Base-by-base conservation (phyloP, 2,888 invertebrate genomes). In the Eremobia ochroleuca region DNA sequence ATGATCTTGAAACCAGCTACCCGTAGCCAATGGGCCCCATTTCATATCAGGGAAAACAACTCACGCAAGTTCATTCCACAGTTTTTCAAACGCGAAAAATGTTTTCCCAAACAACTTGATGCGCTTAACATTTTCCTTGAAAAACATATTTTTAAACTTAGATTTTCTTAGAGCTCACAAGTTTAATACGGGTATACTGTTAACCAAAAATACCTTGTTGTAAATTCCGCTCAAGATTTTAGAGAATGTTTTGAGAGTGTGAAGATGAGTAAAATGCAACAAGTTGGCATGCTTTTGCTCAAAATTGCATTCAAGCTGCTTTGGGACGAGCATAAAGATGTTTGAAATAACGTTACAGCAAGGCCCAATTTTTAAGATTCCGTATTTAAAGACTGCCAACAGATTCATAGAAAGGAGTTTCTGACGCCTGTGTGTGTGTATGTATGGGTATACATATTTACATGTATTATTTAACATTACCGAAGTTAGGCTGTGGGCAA, bases 201-300 rank as follows among this genome's bases (percentile, higher is more conserved):
- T 61, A 62, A 55, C 34, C 31, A 40, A 67, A 67, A 80, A 67
- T 52, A 34, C n/a, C n/a, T 67, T 28, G 28, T 69, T 79, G 59
- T 55, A 66, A 55, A 66, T 73, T 31, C 28, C 15, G 43, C 31
- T 73, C n/a, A 31, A 61, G 55, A 61, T 67, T 66, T 46, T 74
- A 55, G 11, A 81, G 66, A 66, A 70, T 70, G 46, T 61, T 58
- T 31, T 15, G 43, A 79, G 9, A 67, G 67, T 74, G 76, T 76
- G 9, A 62, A 67, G 28, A 81, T 82, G 61, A 67, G 40, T 76
- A 34, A 58, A 76, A 81, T 67, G 82, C 82, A 81, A 81, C 76
- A 81, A 82, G 82, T 81, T 82, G 49, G 31, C 11, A 31, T 62
- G 46, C 43, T 79, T 58, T 59, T 58, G 49, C 64, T 75, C 28